phyloP scores from a whole-genome alignment of 2,113 vertebrate species.

The Eulacestoma nigropectus region DNA sequence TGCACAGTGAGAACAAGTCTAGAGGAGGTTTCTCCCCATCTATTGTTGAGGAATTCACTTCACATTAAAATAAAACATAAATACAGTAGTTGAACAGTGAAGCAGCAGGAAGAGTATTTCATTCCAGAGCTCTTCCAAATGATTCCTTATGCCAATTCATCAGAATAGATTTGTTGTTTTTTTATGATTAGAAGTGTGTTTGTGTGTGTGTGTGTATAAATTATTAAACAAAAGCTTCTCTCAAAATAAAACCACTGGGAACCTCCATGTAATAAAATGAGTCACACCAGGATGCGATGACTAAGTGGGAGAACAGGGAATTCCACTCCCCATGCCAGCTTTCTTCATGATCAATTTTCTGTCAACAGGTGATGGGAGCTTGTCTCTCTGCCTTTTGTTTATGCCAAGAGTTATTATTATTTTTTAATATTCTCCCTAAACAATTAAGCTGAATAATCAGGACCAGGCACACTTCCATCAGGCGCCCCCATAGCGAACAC shows the following conservation, averaged over 20 bases:
- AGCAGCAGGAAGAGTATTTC: not conserved
- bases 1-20: constrained; percentile 49
- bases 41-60: constrained; percentile 16
- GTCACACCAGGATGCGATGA: constrained; percentile 84
- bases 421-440: constrained; percentile 70
- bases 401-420: constrained; percentile 69
- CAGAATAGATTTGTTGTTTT: constrained; percentile 44
- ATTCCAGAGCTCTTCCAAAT: not conserved
- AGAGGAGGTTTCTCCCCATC: not conserved
- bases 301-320: constrained; percentile 86
- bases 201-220: constrained; percentile 61
- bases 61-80: not conserved
- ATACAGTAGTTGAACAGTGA: not conserved
- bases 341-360: constrained; percentile 77
- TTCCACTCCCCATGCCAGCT: constrained; percentile 79
- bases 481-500: constrained; percentile 65
- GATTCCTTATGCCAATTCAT: not conserved
- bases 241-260: constrained; percentile 81
- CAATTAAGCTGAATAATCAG: constrained; percentile 72
- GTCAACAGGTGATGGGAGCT: constrained; percentile 79
- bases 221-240: constrained; percentile 73
- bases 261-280: constrained; percentile 83
- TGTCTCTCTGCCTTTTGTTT: constrained; percentile 66
- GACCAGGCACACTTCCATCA: constrained; percentile 65
- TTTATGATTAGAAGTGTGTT: constrained; percentile 34